phyloP scores from a whole-genome alignment of 2,888 invertebrate species.

The Hesperia comma region DNA sequence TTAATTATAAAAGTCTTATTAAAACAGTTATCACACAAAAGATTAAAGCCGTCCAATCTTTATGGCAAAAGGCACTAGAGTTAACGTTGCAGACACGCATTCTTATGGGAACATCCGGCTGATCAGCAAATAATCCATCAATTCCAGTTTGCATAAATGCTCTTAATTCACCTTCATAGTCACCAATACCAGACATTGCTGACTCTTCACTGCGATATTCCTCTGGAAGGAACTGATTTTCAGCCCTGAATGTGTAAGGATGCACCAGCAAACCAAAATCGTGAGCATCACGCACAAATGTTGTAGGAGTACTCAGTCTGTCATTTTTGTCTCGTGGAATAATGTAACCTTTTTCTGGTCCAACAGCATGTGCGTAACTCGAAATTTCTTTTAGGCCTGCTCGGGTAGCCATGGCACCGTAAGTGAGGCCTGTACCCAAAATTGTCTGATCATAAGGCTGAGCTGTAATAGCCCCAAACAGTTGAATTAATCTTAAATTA shows the following conservation, averaged over 20 bases:
- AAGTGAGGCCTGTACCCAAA: conserved; percentile 60
- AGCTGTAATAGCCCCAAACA: conserved; percentile 55
- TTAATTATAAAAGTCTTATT: not conserved
- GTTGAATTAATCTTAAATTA: conserved; percentile 63
- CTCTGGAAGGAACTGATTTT: conserved; percentile 67
- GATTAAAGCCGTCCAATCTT: not conserved
- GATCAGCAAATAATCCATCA: conserved; percentile 73
- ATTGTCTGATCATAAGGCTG: conserved; percentile 65
- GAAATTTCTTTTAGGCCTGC: conserved; percentile 68
- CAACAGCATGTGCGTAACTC: conserved; percentile 70
- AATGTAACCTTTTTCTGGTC: conserved; percentile 71
- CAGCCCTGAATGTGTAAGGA: conserved; percentile 75
- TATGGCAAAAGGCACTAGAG: conserved; percentile 10
- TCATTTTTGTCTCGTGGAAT: conserved; percentile 65
- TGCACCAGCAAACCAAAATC: conserved; percentile 67
- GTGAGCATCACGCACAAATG: conserved; percentile 69
- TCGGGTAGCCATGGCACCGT: conserved; percentile 67
- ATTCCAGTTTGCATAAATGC: conserved; percentile 68
- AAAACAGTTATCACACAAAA: not conserved
- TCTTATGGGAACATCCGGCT: conserved; percentile 65
- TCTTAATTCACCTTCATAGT: conserved; percentile 62
- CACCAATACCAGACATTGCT: conserved; percentile 54
- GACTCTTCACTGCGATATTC: conserved; percentile 58
- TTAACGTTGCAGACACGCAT: conserved; percentile 44
- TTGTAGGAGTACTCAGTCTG: conserved; percentile 59